Evolutionary conservation across 2,113 vertebrate genomes (phyloP).

Genomic region (Plecotus auritus): DNA sequence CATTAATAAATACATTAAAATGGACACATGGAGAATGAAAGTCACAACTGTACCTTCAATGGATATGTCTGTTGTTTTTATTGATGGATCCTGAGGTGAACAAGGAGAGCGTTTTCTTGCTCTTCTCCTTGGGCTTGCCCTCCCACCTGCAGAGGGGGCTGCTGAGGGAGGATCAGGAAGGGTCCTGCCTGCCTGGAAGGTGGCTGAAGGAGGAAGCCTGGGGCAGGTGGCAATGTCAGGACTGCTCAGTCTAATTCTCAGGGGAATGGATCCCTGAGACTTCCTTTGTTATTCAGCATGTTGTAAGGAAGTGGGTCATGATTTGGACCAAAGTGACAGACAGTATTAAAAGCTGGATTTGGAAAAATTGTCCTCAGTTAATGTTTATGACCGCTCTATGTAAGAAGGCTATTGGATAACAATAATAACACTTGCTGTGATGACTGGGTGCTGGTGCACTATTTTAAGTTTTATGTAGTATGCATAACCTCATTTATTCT

Average conservation of each 20-base stretch:
- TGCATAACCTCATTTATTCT: background rate
- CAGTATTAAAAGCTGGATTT: background rate
- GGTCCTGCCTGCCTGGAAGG: accelerated
- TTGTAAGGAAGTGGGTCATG: background rate
- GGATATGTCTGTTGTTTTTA: background rate
- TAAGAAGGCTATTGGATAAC: background rate
- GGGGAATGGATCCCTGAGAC: background rate
- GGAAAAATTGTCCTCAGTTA: background rate
- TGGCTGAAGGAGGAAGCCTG: background rate
- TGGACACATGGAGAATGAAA: background rate
- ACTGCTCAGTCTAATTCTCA: background rate
- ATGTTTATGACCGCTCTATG: background rate
- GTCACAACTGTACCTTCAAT: background rate
- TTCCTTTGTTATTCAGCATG: background rate
- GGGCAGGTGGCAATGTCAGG: background rate
- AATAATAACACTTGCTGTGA: background rate
- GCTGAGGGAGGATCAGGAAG: background rate
- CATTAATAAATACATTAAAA: background rate
- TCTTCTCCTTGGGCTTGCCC: background rate
- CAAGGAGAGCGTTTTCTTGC: background rate
- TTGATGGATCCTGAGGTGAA: background rate
- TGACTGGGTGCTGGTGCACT: background rate
- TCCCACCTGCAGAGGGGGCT: accelerated
- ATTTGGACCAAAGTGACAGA: background rate
- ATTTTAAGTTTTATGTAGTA: background rate